Base-by-base conservation (phyloP, 2,797 vertebrate species). In the Eulemur mongoz region DNA sequence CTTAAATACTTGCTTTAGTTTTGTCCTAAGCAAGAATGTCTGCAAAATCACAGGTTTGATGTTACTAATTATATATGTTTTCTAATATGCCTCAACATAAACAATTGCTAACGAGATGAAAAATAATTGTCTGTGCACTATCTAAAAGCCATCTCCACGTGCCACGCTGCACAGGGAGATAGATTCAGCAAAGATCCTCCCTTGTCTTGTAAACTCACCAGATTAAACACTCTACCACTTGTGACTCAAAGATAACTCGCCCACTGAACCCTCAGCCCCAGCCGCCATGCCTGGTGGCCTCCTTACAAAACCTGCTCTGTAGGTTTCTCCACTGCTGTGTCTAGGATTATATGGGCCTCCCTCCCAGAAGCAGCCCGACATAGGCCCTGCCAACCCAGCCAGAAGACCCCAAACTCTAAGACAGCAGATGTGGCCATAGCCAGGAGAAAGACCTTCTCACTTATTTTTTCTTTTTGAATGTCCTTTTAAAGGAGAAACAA, bases 11-110 rank as follows among this genome's bases (percentile, higher is more conserved):
- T 40, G 17, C 82, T 40, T 92, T 17, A 92, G 63, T 69, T 84
- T 69, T 40, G 23, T 96, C 40, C 88, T 50, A 23, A 93, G 94
- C 91, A 45, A 63, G 82, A 57, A 72, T 57, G 75, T 54, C 82
- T 22, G 50, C 63, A 52, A 85, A 95, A 97, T 95, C 94, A 96
- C 89, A 92, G 95, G 89, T 85, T 91, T 23, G 40, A 54, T 12
- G 35, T 65, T 25, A 25, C 94, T 97, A 94, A 96, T 97, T 96
- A 96, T 27, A 70, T 23, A 10, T 52, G 35, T 83, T 82, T 95
- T 67, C 79, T 59, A 63, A 87, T 35, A 38, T 27, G 50, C 23
- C 30, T 85, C 72, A 48, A 85, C 83, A 23, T 38, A 61, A 92
- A 72, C 57, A 86, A 65, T 85, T 52, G 70, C 85, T 4, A 30